A percentile compares a stretch with the other conserved stretches of the same genome.
phyloP scores from a whole-genome alignment of 2,797 vertebrate genomes.

The Spea hammondii region DNA sequence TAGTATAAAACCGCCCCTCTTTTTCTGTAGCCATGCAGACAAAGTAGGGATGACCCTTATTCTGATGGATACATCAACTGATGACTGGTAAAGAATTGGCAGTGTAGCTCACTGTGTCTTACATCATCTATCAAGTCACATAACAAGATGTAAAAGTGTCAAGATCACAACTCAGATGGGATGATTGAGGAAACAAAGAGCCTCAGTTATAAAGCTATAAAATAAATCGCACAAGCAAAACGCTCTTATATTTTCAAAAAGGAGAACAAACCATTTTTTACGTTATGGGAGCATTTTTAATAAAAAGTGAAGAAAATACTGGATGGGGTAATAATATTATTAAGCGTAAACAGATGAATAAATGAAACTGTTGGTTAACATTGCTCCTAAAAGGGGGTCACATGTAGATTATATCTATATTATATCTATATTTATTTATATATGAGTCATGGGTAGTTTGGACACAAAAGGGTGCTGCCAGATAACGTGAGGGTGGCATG shows the following conservation, averaged over 20 bases:
- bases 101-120: neutral
- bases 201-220: neutral
- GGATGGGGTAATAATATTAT: too few relatives aligned
- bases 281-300: too few relatives aligned
- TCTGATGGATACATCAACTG: neutral
- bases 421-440: too few relatives aligned
- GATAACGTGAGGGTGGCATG: too few relatives aligned
- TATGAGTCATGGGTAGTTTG: too few relatives aligned
- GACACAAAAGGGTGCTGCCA: too few relatives aligned
- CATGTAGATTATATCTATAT: too few relatives aligned
- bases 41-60: neutral
- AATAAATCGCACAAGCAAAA: neutral
- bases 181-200: constrained; percentile 1
- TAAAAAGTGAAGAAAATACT: too few relatives aligned
- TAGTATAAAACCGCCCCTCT: too few relatives aligned
- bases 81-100: neutral
- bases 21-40: neutral
- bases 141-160: constrained; percentile 7
- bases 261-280: neutral
- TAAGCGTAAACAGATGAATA: too few relatives aligned
- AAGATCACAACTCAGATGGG: constrained; percentile 1
- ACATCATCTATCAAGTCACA: constrained; percentile 1
- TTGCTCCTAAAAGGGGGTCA: too few relatives aligned
- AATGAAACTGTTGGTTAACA: too few relatives aligned
- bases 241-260: neutral